A percentile compares a stretch with the other conserved stretches of the same genome.
These are phyloP conservation scores for Latrodectus geometricus DNA, from an alignment of 1,140 invertebrate species.

Conservation along the genomic window DNA sequence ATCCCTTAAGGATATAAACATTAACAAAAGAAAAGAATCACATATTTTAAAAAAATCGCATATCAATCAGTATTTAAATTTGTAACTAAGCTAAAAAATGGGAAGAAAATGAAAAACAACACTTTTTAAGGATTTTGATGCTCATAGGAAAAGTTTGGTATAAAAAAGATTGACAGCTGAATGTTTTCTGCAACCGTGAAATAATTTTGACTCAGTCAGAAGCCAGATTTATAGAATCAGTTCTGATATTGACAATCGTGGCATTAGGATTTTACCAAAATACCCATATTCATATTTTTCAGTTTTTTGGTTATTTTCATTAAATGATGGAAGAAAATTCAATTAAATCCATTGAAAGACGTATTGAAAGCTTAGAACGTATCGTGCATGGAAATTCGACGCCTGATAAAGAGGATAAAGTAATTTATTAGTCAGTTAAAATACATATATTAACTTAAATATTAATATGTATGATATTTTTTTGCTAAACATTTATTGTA, in stretches of 20 bases:
- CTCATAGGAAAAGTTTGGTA: neutral
- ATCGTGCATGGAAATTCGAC: constrained; percentile 3
- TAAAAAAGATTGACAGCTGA: neutral
- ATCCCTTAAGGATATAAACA: too few relatives aligned
- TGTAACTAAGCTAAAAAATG: too few relatives aligned
- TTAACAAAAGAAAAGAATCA: too few relatives aligned
- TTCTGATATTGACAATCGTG: too few relatives aligned
- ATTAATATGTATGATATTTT: too few relatives aligned
- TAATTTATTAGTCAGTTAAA: constrained; percentile 1
- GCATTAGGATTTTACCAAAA: neutral
- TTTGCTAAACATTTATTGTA: too few relatives aligned
- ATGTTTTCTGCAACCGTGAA: neutral
- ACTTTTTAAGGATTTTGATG: too few relatives aligned
- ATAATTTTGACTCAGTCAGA: too few relatives aligned
- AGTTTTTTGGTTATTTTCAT: neutral
- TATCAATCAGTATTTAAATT: too few relatives aligned
- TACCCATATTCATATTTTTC: neutral
- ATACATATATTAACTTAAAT: neutral
- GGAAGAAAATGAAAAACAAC: too few relatives aligned
- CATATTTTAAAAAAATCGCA: too few relatives aligned
- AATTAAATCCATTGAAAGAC: constrained; percentile 26
- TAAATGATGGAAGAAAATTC: neutral
- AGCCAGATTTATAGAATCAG: too few relatives aligned
- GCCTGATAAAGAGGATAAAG: constrained; percentile 37
- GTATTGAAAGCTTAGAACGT: constrained; percentile 13